Evolutionary conservation across 2,888 invertebrate species (phyloP), one percentile per base, ranked within the genome.

Genomic region (Eupsilia transversa): DNA sequence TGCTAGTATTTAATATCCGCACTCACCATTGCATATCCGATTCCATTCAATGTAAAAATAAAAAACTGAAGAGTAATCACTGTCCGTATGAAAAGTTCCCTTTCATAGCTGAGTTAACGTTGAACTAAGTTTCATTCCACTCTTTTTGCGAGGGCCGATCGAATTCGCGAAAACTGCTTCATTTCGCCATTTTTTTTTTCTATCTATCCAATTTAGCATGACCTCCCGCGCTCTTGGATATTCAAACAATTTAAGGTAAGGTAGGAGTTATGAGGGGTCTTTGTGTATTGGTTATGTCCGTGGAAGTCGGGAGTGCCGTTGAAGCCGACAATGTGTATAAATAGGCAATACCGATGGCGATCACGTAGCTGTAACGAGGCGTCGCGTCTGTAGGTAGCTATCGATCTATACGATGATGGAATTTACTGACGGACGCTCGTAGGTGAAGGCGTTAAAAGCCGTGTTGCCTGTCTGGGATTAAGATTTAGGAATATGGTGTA

Each of bases 331-430:
- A 93, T 95, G 94, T 94, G 92, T 88, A 94, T 95, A 96, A 96
- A 95, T 94, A 95, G 95, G 95, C 93, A 93, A 94, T 96, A 91
- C 90, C 91, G 91, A 96, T 94, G 94, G 94, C 93, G 94, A 94
- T 95, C 96, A 96, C 96, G 96, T 95, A 92, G 90, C 91, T 89
- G 89, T 94, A 95, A 96, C 95, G 96, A 96, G 94, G 87, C 94
- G 94, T 93, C 94, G 94, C 93, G 93, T 92, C 94, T 93, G 72
- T 74, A 86, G 80, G 70, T 72, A 86, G 82, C 88, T 92, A 95
- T 95, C 94, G 94, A 95, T 94, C 82, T 84, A 86, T 86, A 86
- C 88, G 17, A 90, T 93, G 92, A 91, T 90, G 91, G 91, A 92
- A 92, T 92, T 89, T 77, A 86, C 89, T 89, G 91, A 92, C 86